Conservation (phyloP, 2,888 invertebrate genomes). For the Troides oblongomaculatus region DNA sequence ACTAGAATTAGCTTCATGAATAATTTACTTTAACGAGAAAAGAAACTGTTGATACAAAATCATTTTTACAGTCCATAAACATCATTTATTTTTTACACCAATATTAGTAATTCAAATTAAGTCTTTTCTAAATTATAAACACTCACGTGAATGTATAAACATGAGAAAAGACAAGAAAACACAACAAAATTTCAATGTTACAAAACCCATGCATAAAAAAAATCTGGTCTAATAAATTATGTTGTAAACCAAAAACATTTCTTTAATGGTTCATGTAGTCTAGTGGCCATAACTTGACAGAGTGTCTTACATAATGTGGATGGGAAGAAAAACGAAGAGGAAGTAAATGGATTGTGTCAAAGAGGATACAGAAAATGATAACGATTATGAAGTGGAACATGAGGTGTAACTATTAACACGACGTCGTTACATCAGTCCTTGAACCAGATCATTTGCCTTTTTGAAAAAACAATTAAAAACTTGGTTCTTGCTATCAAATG, state of each 20-base stretch:
- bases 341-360: not conserved
- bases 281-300: too few species aligned
- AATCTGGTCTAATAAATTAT: too few species aligned
- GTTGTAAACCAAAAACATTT: too few species aligned
- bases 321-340: not conserved
- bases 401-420: not conserved
- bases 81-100: too few species aligned
- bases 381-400: not conserved
- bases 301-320: too few species aligned
- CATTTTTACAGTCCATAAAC: too few species aligned
- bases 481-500: too few species aligned
- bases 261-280: too few species aligned
- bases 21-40: too few species aligned
- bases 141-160: not conserved
- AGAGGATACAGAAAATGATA: too few species aligned
- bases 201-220: not conserved
- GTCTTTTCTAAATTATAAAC: not conserved
- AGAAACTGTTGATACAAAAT: too few species aligned
- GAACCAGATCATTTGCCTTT: not conserved
- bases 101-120: not conserved
- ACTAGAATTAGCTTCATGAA: too few species aligned
- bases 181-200: not conserved
- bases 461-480: not conserved
- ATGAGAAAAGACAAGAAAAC: not conserved
- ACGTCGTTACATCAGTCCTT: not conserved